Base-by-base conservation (phyloP, 2,888 invertebrate genomes). In the Leuctra nigra region DNA sequence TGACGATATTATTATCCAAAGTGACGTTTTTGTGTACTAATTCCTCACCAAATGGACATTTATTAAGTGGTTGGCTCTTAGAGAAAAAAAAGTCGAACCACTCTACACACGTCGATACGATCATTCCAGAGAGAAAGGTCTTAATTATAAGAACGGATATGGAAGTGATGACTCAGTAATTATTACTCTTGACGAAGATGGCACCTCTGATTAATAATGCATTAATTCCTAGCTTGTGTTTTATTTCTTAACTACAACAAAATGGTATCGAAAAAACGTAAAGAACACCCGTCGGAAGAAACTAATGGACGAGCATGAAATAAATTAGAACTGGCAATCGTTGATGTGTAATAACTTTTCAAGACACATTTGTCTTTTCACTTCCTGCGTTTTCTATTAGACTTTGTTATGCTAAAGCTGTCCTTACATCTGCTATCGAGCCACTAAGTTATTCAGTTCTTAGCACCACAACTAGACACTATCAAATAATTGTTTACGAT, bases 161-260 rank as follows among this genome's bases (percentile, higher is more conserved):
- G 29, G 48, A 58, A 58, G 52, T 54, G 55, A 55, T 55, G 58
- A 58, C 50, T 58, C 58, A 58, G 55, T 57, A 58, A 58, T 55
- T 58, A 29, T 16, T 16, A n/a, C n/a, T n/a, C n/a, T n/a, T n/a
- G n/a, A n/a, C 13, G 23, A 44, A 35, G 35, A 35, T 23, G 33
- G 50, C 14, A 33, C 35, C 20, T 20, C n/a, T 16, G 50, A 50
- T 50, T 50, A 50, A 50, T 50, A 50, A 33, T 35, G 35, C 35
- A 50, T 50, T 50, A 33, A 35, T 33, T 35, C 33, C 33, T 9
- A 35, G 33, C 35, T 41, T 41, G 20, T 16, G 14, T 16, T n/a
- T 18, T 50, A 35, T 44, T 44, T 18, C 18, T 39, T 16, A 20
- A 7, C 39, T 20, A 39, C 20, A 39, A 20, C 11, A 47, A 11